Evolutionary conservation across 1,140 invertebrate species (phyloP), one percentile per base, ranked within the genome.

Genomic region (Drosophila leontia): DNA sequence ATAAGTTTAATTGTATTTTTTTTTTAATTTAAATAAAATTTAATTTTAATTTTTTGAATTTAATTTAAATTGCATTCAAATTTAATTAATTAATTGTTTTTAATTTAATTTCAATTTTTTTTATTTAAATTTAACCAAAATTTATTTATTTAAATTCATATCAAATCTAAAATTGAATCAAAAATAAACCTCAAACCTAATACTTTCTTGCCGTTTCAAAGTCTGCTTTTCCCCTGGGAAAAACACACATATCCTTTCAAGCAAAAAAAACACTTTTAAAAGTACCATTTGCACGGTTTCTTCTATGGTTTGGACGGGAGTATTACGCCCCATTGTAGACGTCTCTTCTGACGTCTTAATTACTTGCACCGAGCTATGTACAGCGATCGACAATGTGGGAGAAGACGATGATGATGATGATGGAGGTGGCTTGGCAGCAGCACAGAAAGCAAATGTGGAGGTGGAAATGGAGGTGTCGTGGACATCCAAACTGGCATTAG

Each of bases 251-350:
- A 34, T 8, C 8, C 57, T 13, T n/a, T 35, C 17, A 5, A 50
- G 3, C n/a, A 19, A 42, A n/a, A n/a, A 57, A 17, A 50, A 62
- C 19, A 2, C 17, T 44, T 37, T 35, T 2, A 64, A 63, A 84
- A 71, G 79, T 85, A 85, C 82, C 82, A 85, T 84, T 81, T 58
- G 44, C 48, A 76, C 55, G 57, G 80, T 82, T 9, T 84, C 72
- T 48, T 75, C 64, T 55, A 42, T 42, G 32, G 32, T 47, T 26
- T n/a, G 42, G 9, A 17, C 17, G 44, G 42, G 35, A 45, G 41
- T 64, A 6, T 44, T 42, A 47, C 50, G 56, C 39, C 67, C 55
- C 50, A 23, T 12, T 37, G 69, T 56, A 34, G 78, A 55, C 34
- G 64, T 45, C 48, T 56, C 69, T 53, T 78, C 63, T 57, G 35